Base-by-base conservation (phyloP, 92 coral and sea anemone genomes). In the Metridium senile region DNA sequence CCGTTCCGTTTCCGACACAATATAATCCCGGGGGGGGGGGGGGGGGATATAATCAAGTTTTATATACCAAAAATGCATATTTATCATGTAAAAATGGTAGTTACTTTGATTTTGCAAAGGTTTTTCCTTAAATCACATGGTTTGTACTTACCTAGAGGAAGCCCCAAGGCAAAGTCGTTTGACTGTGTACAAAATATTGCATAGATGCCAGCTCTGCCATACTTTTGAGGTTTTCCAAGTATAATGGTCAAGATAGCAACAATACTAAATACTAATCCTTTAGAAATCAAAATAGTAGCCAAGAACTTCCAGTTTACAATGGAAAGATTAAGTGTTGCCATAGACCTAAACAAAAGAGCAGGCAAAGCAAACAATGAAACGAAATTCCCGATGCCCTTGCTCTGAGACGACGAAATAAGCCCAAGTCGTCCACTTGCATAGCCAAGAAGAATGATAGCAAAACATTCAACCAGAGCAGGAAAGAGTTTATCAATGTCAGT, bases 171-270 rank as follows among this genome's bases (percentile, higher is more conserved):
- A 49, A 93, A 82, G 66, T 93, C 98, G 72, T 93, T 93, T 23
- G 98, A 93, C 76, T 91, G 87, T 33, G 91, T 88, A 66, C 89
- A 82, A 51, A 93, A 93, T 27, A 93, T 79, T 31, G 87, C 89
- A 72, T 81, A 93, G 32, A 93, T 77, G 33, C 98, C 98, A 77
- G 98, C 98, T 80, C 81, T 88, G 34, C 98, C 97, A 76, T 86
- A 87, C 43, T 83, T 86, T 35, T 81, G 78, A 13, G 92, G 80
- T 33, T 83, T 91, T 22, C 89, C 76, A 30, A 92, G 78, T 0
- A 89, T 68, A 26, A 89, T 53, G 0, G 93, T 89, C 39, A 92
- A 83, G n/a, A 89, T 19, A 19, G 76, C 81, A 26, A 92, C 91
- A 61, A 77, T 68, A 11, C 78, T 49, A 76, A 92, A 92, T 8